These are phyloP conservation scores for Arge pagana DNA, from an alignment of 2,888 invertebrate genomes.

Conservation along the genomic window DNA sequence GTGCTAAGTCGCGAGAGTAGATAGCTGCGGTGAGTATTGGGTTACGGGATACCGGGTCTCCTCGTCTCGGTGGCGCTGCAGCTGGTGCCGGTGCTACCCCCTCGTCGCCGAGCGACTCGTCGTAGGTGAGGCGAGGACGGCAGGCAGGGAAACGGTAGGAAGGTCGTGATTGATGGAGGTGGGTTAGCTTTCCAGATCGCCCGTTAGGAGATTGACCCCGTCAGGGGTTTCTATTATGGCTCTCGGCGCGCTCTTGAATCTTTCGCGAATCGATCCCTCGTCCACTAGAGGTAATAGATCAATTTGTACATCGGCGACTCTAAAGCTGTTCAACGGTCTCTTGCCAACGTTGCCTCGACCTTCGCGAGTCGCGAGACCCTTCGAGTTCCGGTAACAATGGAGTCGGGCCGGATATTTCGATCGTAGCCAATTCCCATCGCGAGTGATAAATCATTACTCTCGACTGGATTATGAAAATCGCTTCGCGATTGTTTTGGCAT, in stretches of 20 bases:
- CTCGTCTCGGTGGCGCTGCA: no score
- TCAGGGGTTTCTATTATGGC: conserved; percentile 49
- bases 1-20: conserved; percentile 19
- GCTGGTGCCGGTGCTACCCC: conserved; percentile 9
- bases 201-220: conserved; percentile 48
- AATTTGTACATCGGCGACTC: conserved; percentile 18
- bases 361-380: no score
- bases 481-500: no score
- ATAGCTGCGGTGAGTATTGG: conserved; percentile 12
- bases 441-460: no score
- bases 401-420: no score
- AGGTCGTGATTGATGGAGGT: conserved; percentile 40
- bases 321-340: conserved; percentile 14
- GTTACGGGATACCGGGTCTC: no score
- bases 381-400: no score
- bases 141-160: conserved; percentile 6
- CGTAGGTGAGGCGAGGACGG: conserved; percentile 10
- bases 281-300: conserved; percentile 19
- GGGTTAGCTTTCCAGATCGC: conserved; percentile 40
- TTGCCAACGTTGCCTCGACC: no score
- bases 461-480: no score
- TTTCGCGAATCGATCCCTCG: conserved; percentile 18
- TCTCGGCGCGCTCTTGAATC: conserved; percentile 27
- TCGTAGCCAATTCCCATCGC: no score
- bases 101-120: conserved; percentile 1